Evolutionary conservation across 2,113 vertebrate species (phyloP), one percentile per base, ranked within the genome.

Genomic region (Vidua macroura): DNA sequence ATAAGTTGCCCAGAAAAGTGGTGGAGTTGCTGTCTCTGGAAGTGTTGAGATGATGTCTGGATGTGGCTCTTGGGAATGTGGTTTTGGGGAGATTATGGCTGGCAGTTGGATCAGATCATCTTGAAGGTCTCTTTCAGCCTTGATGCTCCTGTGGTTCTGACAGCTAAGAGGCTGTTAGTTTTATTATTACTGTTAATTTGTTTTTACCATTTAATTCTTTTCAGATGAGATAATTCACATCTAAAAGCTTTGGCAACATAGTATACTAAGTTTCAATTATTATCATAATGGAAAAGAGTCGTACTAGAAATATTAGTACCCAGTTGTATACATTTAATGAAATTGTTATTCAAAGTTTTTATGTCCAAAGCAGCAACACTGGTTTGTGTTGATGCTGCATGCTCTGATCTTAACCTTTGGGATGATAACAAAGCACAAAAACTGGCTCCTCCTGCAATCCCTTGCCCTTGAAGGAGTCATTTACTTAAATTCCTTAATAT

Each of bases 401-500:
- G 3, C 44, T 59, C 5, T 90, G 48, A 75, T 86, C 48, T 78
- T 93, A 72, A 90, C 66, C 51, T 94, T 78, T 86, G 73, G 78
- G 92, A 28, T 58, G 72, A 52, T 80, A 91, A 78, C 52, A 92
- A 75, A 96, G 80, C 73, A 44, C n/a, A 63, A 49, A 53, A 82
- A 16, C 63, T 70, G 56, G 60, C 55, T 90, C 60, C 53, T 93
- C 30, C 64, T 90, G 69, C 63, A 85, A 43, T 67, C 59, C 52
- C 23, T 52, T 93, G 94, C 86, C 92, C 91, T 96, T 96, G 95
- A 81, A 75, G 35, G 73, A 94, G 76, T 83, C 30, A 9, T 81
- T 86, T 83, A 80, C 85, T 95, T 95, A 92, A 96, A 95, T 95
- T 95, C 94, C 75, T 96, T 91, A 77, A 72, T 93, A 96, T 90